Percentiles rank a stretch among this genome's conserved stretches.
These are phyloP conservation scores for Scomberomorus guttatus DNA, from an alignment of 2,797 vertebrate species.

Conservation along the genomic window DNA sequence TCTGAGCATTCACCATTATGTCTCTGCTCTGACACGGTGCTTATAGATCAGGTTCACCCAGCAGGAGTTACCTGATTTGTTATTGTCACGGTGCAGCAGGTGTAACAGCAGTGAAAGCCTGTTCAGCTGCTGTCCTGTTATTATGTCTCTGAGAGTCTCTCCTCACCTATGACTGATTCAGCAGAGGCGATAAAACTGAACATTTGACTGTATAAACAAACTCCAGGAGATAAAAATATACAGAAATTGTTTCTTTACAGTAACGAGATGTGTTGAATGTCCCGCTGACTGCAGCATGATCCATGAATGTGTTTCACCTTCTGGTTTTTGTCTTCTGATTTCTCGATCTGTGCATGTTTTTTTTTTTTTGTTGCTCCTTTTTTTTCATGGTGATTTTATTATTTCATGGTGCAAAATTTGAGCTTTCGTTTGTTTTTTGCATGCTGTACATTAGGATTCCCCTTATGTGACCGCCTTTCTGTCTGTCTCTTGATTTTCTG, in stretches of 20 bases:
- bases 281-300: conserved; percentile 52
- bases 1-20: neutral
- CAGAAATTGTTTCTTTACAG: neutral
- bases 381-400: conserved; percentile 7
- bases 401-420: neutral
- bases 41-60: neutral
- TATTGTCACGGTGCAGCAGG: neutral
- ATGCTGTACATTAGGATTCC: conserved; percentile 55
- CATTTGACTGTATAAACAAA: neutral
- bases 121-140: neutral
- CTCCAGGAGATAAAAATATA: neutral
- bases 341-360: conserved; percentile 44
- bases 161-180: neutral
- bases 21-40: no score
- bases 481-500: conserved; percentile 74
- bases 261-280: conserved; percentile 8
- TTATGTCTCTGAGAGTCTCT: neutral
- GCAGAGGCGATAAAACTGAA: neutral
- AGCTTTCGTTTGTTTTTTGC: conserved; percentile 39
- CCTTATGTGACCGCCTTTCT: conserved; percentile 70
- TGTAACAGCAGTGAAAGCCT: neutral
- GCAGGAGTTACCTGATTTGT: conserved; percentile 26
- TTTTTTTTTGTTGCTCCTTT: conserved; percentile 10
- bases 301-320: conserved; percentile 27
- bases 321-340: conserved; percentile 1